Base-by-base conservation (phyloP, 1,140 invertebrate species). In the Meloidogyne hapla region DNA sequence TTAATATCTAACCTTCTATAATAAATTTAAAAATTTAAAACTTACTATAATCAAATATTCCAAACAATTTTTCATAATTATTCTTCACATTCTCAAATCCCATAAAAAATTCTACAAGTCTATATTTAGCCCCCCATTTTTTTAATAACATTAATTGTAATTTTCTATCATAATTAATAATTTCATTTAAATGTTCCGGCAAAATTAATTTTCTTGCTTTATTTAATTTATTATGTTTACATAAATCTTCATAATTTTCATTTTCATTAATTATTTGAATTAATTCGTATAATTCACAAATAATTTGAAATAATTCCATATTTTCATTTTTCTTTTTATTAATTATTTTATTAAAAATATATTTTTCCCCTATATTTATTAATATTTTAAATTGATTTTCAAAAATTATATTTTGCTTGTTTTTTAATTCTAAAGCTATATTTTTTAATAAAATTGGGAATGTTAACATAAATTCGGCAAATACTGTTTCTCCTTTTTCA, bases 351-450 rank as follows among this genome's bases (percentile, higher is more conserved):
- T n/a, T 56, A 56, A 56, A 48, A n/a, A 56, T 56, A 56, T n/a
- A 56, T n/a, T 56, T 56, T 56, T 56, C 48, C n/a, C 48, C 48
- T n/a, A 56, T n/a, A 56, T 56, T 56, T n/a, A 56, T 56, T 56
- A 56, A 56, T 56, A 56, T 56, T 56, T 56, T 56, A 56, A 56
- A 56, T 1, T 56, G 48, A 56, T 56, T 56, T 56, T 56, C 18
- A 56, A 56, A 56, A 56, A n/a, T 56, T n/a, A 5, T 56, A 56
- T 48, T 48, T 48, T 18, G 4, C 13, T 18, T 18, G 18, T 6
- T n/a, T 56, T 56, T n/a, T n/a, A 56, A 56, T n/a, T n/a, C 2
- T n/a, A n/a, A 8, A 56, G 0, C 5, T n/a, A 56, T n/a, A n/a
- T n/a, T n/a, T 56, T 56, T 56, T 56, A 56, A 56, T 56, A 56